These are phyloP conservation scores for Cosmia trapezina DNA, from an alignment of 2,888 invertebrate genomes.

Conservation along the genomic window DNA sequence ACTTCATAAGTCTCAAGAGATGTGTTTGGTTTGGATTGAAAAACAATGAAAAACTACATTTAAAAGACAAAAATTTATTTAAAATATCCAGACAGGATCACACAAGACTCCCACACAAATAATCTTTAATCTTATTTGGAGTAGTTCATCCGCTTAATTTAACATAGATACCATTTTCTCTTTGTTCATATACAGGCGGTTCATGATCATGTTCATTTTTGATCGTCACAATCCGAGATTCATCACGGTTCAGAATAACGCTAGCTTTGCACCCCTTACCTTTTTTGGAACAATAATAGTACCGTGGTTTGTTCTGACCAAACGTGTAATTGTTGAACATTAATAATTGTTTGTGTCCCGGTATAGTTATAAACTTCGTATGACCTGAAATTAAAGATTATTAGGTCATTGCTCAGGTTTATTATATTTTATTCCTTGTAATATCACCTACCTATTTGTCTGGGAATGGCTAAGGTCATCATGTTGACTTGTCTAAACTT, in stretches of 20 bases:
- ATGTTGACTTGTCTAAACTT: not conserved
- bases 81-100: not conserved
- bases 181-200: conserved; percentile 65
- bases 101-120: no score
- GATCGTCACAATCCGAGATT: conserved; percentile 55
- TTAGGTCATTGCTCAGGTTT: not conserved
- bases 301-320: conserved; percentile 63
- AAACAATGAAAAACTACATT: not conserved
- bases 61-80: not conserved
- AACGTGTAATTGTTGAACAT: conserved; percentile 75
- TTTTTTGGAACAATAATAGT: conserved; percentile 78
- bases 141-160: no score
- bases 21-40: not conserved
- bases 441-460: not conserved
- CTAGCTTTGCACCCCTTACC: conserved; percentile 74
- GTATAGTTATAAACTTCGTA: not conserved
- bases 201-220: conserved; percentile 70
- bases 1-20: not conserved
- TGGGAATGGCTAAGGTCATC: not conserved
- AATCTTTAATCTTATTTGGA: no score
- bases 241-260: conserved; percentile 66
- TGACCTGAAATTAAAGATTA: conserved; percentile 17
- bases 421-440: not conserved
- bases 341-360: conserved; percentile 53
- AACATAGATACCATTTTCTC: not conserved